These are phyloP conservation scores for Hyla sarda DNA, from an alignment of 2,113 vertebrate genomes.

Conservation along the genomic window DNA sequence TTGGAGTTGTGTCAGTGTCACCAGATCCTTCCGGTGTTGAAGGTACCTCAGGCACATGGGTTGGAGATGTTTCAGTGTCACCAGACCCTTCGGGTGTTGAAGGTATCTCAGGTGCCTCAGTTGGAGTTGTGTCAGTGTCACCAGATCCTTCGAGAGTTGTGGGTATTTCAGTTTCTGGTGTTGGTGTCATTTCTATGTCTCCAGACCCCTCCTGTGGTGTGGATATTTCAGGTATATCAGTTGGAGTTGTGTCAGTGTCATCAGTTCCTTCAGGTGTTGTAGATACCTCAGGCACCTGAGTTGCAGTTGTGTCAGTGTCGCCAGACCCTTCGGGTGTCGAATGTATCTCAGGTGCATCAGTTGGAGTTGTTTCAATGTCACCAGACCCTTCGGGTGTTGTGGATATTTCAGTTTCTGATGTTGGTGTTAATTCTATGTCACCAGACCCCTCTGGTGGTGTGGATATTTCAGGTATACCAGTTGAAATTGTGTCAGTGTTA, in stretches of 20 bases:
- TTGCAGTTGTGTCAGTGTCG: too few species aligned
- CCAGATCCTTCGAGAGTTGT: not conserved
- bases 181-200: too few species aligned
- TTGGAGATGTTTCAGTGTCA: not conserved
- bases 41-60: too few species aligned
- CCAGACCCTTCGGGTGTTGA: not conserved
- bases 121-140: not conserved
- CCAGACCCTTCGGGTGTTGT: not conserved
- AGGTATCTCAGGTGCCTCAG: not conserved
- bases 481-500: not conserved
- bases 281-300: too few species aligned
- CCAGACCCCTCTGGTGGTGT: not conserved
- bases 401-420: not conserved
- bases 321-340: not conserved
- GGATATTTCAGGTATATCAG: too few species aligned
- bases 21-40: too few species aligned
- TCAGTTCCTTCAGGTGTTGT: too few species aligned
- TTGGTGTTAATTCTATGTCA: not conserved
- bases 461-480: not conserved
- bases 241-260: too few species aligned
- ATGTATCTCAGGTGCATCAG: too few species aligned
- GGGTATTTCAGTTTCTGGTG: too few species aligned
- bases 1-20: too few species aligned
- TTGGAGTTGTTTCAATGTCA: not conserved
- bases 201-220: too few species aligned